Base-by-base conservation (phyloP, 2,113 vertebrate genomes). In the Panurus biarmicus region DNA sequence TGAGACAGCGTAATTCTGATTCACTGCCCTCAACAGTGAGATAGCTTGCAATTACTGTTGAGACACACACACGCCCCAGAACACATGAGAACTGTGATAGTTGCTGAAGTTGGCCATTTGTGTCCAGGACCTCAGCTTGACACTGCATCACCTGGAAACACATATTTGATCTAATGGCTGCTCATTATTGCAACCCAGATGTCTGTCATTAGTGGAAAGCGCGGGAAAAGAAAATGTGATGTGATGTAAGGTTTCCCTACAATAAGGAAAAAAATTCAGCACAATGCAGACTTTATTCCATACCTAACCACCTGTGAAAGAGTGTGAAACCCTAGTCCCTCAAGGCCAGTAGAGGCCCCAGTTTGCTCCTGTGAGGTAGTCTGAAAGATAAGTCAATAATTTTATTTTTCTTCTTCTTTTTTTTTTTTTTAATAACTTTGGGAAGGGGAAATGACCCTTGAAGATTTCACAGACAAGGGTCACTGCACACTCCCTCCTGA, bases 401-500 rank as follows among this genome's bases (percentile, higher is more conserved):
- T 10, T 13, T 28, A 24, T 65, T 36, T 47, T 42, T 28, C 10
- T n/a, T 12, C 40, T 42, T 42, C 15, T 42, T 6, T 26, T 23
- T 51, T 53, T n/a, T 47, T 36, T 62, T 87, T 57, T 62, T 51
- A 73, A 35, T 65, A 78, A 64, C n/a, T 47, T 72, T 82, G 70
- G 47, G 56, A 94, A 95, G n/a, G 31, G 87, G 95, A 97, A 97
- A 79, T 94, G 91, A 96, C 82, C 78, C n/a, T 4, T 40, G 7
- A 80, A 90, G n/a, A 29, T 84, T 94, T 93, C 67, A 85, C 26
- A 91, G 72, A 89, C 3, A 4, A 91, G 67, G 94, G 89, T 96
- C 89, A 93, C 44, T 2, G 72, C 64, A 90, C 89, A 97, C 71
- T 94, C 77, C 91, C 93, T 96, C 89, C 91, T 91, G 82, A 91